A percentile compares a stretch with the other conserved stretches of the same genome.
Evolutionary conservation across 64 coral and sea anemone genomes (phyloP).

Genomic region (Stichodactyla helianthus): DNA sequence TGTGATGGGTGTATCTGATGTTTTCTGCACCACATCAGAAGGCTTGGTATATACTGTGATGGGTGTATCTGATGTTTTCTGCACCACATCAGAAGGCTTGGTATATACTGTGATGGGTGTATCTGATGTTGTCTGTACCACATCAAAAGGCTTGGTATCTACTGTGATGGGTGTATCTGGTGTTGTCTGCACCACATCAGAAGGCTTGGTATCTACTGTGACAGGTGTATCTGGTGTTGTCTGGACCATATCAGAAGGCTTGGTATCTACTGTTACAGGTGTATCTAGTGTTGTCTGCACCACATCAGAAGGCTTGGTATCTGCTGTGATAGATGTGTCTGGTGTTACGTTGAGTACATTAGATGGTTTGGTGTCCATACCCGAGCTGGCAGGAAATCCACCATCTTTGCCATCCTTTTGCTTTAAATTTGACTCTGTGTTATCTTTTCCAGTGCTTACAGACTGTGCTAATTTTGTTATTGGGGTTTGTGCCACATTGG

Average conservation of each 20-base stretch:
- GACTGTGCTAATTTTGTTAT: too few species aligned
- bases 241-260: neutral
- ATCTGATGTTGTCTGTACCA: neutral
- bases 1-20: neutral
- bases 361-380: too few species aligned
- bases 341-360: neutral
- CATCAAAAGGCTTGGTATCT: neutral
- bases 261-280: neutral
- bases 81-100: neutral
- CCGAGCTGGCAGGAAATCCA: too few species aligned
- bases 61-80: too few species aligned
- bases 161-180: neutral
- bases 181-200: neutral
- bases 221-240: neutral
- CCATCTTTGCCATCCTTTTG: too few species aligned
- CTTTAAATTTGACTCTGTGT: neutral
- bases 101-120: neutral
- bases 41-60: neutral
- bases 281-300: neutral
- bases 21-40: neutral
- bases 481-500: too few species aligned
- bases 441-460: too few species aligned
- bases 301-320: neutral
- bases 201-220: neutral
- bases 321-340: neutral